phyloP scores from a whole-genome alignment of 2,797 vertebrate genomes.

The Hemibagrus guttatus region DNA sequence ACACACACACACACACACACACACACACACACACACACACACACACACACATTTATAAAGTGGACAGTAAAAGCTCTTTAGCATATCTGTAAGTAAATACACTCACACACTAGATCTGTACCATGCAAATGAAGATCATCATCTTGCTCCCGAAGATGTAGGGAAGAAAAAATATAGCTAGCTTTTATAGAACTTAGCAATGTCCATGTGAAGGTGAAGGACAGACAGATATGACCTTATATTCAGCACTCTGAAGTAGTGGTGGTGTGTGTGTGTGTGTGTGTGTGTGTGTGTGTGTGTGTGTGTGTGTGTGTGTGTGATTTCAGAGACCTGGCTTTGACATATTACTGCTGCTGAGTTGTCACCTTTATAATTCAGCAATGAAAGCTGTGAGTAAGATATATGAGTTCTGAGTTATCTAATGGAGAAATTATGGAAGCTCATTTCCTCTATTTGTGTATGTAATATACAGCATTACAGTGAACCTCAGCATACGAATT shows the following conservation, averaged over 20 bases:
- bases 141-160: neutral
- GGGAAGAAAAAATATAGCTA: neutral
- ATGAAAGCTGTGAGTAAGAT: slow-evolving; percentile 1
- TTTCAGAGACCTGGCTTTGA: neutral
- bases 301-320: neutral
- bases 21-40: slow-evolving; percentile 7
- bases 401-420: neutral
- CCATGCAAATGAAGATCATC: neutral
- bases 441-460: slow-evolving; percentile 4
- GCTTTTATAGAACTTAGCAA: neutral
- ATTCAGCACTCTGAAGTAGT: neutral
- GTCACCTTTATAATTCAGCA: slow-evolving; percentile 5
- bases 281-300: neutral
- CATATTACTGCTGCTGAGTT: slow-evolving; percentile 10
- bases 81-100: neutral
- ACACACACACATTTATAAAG: neutral
- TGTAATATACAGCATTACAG: neutral
- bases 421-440: neutral
- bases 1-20: neutral
- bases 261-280: neutral
- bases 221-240: neutral
- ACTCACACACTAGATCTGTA: neutral
- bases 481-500: no score
- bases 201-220: neutral
- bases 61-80: neutral